These are phyloP conservation scores for Mormyrus lacerda DNA, from an alignment of 2,113 vertebrate genomes.

Conservation along the genomic window DNA sequence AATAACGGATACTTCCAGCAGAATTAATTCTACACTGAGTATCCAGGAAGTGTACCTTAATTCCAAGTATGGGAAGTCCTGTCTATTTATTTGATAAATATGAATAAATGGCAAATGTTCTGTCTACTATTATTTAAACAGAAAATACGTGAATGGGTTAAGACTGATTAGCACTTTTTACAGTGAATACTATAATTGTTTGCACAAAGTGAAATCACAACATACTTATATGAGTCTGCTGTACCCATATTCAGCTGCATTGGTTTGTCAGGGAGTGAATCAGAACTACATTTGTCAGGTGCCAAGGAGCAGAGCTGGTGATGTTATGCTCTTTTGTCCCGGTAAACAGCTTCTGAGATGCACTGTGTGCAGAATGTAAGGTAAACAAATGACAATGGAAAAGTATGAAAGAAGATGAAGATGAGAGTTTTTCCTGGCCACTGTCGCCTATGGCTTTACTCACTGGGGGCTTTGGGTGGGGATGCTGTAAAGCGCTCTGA, in stretches of 20 bases:
- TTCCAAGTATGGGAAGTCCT: neutral
- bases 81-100: neutral
- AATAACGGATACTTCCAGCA: neutral
- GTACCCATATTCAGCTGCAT: neutral
- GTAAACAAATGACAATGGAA: neutral
- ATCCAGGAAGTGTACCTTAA: neutral
- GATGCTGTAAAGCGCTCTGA: no score
- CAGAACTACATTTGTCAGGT: neutral
- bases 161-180: neutral
- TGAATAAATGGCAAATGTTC: neutral
- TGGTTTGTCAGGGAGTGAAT: neutral
- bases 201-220: neutral
- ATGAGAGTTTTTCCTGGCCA: no score
- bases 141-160: neutral
- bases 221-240: neutral
- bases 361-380: neutral
- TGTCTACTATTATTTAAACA: neutral
- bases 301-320: neutral
- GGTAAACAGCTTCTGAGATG: neutral
- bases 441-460: no score
- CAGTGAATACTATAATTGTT: neutral
- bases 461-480: no score
- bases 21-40: neutral
- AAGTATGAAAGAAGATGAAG: neutral
- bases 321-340: neutral